phyloP scores from a whole-genome alignment of 2,888 invertebrate species.

The Hybos culiciformis region DNA sequence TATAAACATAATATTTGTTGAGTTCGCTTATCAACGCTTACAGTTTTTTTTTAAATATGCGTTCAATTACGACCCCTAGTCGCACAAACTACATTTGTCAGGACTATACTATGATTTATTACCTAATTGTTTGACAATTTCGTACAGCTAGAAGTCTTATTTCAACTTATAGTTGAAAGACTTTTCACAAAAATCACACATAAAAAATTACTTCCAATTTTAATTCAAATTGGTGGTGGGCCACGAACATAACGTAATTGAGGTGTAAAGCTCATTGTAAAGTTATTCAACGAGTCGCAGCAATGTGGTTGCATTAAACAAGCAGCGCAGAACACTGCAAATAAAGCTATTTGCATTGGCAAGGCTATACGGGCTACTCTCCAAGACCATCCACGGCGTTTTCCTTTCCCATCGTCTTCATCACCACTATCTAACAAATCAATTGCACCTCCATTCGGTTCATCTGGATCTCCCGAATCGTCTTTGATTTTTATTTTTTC shows the following conservation, averaged over 20 bases:
- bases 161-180: no score
- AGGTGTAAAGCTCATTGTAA: constrained; percentile 55
- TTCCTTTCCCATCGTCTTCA: constrained; percentile 16
- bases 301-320: constrained; percentile 59
- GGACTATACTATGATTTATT: no score
- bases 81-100: no score
- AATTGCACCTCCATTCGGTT: constrained; percentile 18
- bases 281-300: constrained; percentile 59
- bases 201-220: no score
- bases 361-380: constrained; percentile 53
- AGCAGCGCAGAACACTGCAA: constrained; percentile 54
- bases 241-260: constrained; percentile 62
- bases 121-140: no score
- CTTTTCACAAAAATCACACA: no score
- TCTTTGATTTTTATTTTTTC: constrained; percentile 2
- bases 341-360: constrained; percentile 55
- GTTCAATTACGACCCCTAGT: no score
- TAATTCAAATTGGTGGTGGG: constrained; percentile 56
- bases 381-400: constrained; percentile 42
- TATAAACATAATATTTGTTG: no score
- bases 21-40: no score
- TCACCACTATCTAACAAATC: constrained; percentile 23
- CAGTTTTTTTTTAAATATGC: no score
- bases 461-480: constrained; percentile 8
- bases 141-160: no score